phyloP scores from a whole-genome alignment of 2,113 vertebrate genomes.

The Gnathonemus longibarbis region DNA sequence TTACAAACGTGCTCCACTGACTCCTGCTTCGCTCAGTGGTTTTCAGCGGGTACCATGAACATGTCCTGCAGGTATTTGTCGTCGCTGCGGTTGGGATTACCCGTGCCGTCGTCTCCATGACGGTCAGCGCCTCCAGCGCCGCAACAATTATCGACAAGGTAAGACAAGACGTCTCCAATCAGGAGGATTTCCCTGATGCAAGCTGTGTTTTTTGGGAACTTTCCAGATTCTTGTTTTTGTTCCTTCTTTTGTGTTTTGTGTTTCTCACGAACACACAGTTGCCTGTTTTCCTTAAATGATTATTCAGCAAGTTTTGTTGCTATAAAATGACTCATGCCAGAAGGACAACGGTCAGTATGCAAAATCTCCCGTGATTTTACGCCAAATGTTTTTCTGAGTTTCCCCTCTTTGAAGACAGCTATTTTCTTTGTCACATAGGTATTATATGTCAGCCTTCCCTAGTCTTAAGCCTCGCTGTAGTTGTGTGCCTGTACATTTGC shows the following conservation, averaged over 20 bases:
- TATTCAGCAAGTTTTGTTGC: neutral
- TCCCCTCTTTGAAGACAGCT: neutral
- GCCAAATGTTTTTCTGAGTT: neutral
- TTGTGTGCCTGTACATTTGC: neutral
- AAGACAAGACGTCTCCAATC: neutral
- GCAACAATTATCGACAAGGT: slow-evolving; percentile 97
- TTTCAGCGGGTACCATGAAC: neutral
- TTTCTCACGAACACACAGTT: neutral
- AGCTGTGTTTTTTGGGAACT: neutral
- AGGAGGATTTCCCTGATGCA: neutral
- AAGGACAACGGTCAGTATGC: neutral
- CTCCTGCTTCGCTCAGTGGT: neutral
- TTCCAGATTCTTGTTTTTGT: neutral
- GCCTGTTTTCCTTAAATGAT: neutral
- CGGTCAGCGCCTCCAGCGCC: slow-evolving; percentile 86
- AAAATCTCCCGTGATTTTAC: neutral
- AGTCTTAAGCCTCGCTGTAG: neutral
- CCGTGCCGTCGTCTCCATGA: slow-evolving; percentile 93
- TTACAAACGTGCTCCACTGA: neutral
- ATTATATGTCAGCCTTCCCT: neutral
- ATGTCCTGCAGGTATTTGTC: slow-evolving; percentile 78
- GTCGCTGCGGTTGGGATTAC: slow-evolving; percentile 92
- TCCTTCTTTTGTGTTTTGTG: neutral
- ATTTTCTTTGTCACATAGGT: neutral
- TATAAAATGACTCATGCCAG: neutral